Base-by-base conservation (phyloP, 2,113 vertebrate species). In the Alosa alosa region DNA sequence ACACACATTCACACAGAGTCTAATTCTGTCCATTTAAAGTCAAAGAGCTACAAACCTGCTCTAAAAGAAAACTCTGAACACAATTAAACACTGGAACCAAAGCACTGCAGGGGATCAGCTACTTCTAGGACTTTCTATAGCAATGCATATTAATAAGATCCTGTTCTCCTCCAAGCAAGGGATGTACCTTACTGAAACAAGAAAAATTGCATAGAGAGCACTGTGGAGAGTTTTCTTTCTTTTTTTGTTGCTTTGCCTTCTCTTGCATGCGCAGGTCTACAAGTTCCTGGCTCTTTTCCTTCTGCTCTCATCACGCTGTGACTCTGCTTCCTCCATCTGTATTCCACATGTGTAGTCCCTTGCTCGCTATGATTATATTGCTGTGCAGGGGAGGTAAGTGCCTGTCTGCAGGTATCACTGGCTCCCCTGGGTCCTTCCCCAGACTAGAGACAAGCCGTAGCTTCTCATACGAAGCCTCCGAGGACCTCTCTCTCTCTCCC, bases 311-410 rank as follows among this genome's bases (percentile, higher is more conserved):
- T 86, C 89, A 85, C 44, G 60, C 17, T 22, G 84, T 88, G 81
- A 84, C 87, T n/a, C 86, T 22, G 72, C 25, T 10, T 85, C 81
- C 83, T 50, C 83, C 84, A 92, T 94, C 89, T 91, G 92, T 92
- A 94, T 93, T 93, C 57, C 20, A 47, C 83, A 17, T 82, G 83
- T 82, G 83, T 81, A 50, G 64, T 81, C 44, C 57, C 45, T 84
- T 84, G 45, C 86, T 88, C 83, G 72, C 72, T 90, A 89, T 89
- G 85, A 90, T 91, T 91, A 92, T 89, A 88, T 91, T 92, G 87
- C 86, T 89, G 90, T 85, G 87, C 86, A 87, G 89, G 89, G 90
- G 92, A 85, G 89, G 90, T 92, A 91, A 83, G 91, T 85, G 88
- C 86, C 88, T 92, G 89, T 91, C 93, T 88, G 89, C 87, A 89